Evolutionary conservation across 2,797 vertebrate species (phyloP).

Genomic region (Enteromius argenteus): DNA sequence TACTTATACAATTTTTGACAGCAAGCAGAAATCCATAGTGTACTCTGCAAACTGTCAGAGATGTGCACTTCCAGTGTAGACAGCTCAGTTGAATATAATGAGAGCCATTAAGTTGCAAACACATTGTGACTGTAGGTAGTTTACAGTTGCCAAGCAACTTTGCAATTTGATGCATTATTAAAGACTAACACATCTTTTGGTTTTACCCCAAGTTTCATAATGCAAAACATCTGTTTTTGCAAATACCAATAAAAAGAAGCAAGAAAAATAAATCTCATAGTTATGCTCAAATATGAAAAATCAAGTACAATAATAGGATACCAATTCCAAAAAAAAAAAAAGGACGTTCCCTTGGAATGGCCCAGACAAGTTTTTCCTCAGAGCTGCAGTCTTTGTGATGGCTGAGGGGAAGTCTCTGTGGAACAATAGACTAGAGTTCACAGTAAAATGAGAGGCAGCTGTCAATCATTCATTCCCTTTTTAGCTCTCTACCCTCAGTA

Average conservation of each 20-base stretch:
- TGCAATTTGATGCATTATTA: neutral
- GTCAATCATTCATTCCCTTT: constrained; percentile 54
- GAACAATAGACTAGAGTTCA: constrained; percentile 40
- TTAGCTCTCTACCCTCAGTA: constrained; percentile 32
- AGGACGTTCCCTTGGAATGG: neutral
- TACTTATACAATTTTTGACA: neutral
- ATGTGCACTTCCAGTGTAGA: constrained; percentile 2
- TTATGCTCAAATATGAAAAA: neutral
- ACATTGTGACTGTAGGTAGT: neutral
- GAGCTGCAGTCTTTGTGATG: constrained; percentile 51
- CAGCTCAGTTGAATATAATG: neutral
- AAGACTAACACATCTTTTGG: neutral
- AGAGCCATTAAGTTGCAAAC: neutral
- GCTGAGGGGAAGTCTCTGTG: constrained; percentile 19
- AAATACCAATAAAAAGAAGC: neutral
- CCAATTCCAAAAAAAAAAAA: neutral
- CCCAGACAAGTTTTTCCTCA: constrained; percentile 35
- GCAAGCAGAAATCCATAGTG: neutral
- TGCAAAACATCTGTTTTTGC: neutral
- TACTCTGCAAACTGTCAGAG: neutral
- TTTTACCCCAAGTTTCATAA: neutral
- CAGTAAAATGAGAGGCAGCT: constrained; percentile 50
- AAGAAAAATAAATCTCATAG: neutral
- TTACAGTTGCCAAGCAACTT: neutral
- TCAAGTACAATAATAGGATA: neutral